Evolutionary conservation across 2,113 vertebrate species (phyloP).

Genomic region (Platysternon megacephalum): DNA sequence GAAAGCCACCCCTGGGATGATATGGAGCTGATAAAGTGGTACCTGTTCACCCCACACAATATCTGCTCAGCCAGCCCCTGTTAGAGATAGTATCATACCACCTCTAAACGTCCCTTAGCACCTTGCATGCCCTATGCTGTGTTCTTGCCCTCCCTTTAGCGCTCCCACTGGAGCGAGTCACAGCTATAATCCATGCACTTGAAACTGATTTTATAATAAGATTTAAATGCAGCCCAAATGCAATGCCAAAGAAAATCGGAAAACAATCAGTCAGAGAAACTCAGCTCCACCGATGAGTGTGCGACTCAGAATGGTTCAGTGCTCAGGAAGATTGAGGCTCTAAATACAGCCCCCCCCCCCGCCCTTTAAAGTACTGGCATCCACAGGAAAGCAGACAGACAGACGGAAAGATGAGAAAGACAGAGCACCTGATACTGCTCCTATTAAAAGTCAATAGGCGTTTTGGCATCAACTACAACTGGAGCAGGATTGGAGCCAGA

Average conservation of each 20-base stretch:
- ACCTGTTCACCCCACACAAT: too few relatives aligned
- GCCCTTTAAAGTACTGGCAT: fast-evolving
- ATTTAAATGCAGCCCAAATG: constrained; percentile 63
- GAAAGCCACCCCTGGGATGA: background rate
- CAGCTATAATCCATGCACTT: constrained; percentile 45
- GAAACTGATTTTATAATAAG: constrained; percentile 68
- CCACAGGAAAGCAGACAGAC: fast-evolving
- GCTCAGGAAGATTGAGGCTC: constrained; percentile 58
- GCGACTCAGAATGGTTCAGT: background rate
- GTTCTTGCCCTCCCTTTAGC: background rate
- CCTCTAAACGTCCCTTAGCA: background rate
- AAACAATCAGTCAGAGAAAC: constrained; percentile 64
- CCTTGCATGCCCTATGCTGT: background rate
- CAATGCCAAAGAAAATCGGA: constrained; percentile 72
- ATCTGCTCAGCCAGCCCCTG: background rate
- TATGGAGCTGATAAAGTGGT: background rate
- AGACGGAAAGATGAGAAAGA: fast-evolving
- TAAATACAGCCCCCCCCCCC: constrained; percentile 10
- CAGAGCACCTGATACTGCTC: fast-evolving
- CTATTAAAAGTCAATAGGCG: background rate
- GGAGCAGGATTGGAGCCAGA: background rate
- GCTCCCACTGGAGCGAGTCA: background rate
- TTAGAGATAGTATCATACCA: background rate
- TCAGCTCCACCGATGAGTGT: background rate
- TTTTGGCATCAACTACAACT: background rate